Percentiles rank a stretch among this genome's conserved stretches.
phyloP scores from a whole-genome alignment of 1,140 invertebrate genomes.

The Armadillidium nasatum region DNA sequence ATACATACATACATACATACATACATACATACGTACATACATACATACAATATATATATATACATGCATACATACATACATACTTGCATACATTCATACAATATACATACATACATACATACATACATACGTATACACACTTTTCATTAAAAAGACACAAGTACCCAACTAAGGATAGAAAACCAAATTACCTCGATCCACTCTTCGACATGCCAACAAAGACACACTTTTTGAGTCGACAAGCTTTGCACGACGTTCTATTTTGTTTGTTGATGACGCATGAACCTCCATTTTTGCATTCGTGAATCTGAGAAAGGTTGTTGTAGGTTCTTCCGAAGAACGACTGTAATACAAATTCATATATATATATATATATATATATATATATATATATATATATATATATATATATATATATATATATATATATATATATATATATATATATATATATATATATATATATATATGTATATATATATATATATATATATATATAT shows the following conservation, averaged over 20 bases:
- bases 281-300: conserved; percentile 86
- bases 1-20: neutral
- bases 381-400: conserved; percentile 18
- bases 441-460: conserved; percentile 20
- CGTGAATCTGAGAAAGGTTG: conserved; percentile 81
- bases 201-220: conserved; percentile 93
- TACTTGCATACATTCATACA: neutral
- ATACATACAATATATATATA: no score
- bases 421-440: conserved; percentile 21
- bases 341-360: conserved; percentile 52
- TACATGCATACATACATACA: no score
- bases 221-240: conserved; percentile 83
- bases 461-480: neutral
- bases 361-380: conserved; percentile 4
- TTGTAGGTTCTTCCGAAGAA: conserved; percentile 94
- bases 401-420: conserved; percentile 20
- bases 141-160: neutral
- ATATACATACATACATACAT: neutral
- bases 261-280: conserved; percentile 95
- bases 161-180: neutral
- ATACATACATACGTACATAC: no score
- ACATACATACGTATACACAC: neutral
- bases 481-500: conserved; percentile 16
- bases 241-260: conserved; percentile 89
- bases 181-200: conserved; percentile 52